A percentile compares a stretch with the other conserved stretches of the same genome.
Evolutionary conservation across 1,140 invertebrate genomes (phyloP).

Genomic region (Apis dorsata): DNA sequence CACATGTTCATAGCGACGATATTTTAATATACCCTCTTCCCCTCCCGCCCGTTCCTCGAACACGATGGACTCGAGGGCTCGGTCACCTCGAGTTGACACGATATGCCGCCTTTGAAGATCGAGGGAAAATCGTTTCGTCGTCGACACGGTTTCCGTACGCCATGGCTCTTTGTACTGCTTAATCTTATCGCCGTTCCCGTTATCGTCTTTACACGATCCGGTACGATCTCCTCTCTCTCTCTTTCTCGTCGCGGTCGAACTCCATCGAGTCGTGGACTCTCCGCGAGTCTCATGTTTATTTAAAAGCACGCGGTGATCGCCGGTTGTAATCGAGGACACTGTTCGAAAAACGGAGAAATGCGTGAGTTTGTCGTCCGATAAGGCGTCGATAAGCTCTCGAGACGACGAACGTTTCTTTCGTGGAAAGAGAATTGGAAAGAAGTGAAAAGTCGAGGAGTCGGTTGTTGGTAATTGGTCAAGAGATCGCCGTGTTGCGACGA

Average conservation of each 20-base stretch:
- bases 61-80: not conserved
- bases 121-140: slow-evolving; percentile 12
- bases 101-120: slow-evolving; percentile 38
- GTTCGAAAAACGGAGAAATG: not conserved
- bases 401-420: not conserved
- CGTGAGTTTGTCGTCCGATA: slow-evolving; percentile 32
- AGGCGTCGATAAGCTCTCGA: not conserved
- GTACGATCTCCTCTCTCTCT: not conserved
- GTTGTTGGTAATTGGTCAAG: no score
- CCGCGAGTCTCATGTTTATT: slow-evolving; percentile 44
- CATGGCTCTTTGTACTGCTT: slow-evolving; percentile 40
- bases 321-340: slow-evolving; percentile 4
- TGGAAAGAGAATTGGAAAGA: not conserved
- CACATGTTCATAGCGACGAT: slow-evolving; percentile 15
- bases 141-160: slow-evolving; percentile 6
- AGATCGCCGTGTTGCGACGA: not conserved
- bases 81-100: not conserved
- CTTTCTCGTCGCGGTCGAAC: slow-evolving; percentile 1
- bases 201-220: slow-evolving; percentile 52
- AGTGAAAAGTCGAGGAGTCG: no score
- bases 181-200: slow-evolving; percentile 44
- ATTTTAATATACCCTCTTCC: slow-evolving; percentile 13
- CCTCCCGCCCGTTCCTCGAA: not conserved
- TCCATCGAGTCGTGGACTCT: slow-evolving; percentile 10
- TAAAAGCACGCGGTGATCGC: slow-evolving; percentile 20